A percentile compares a stretch with the other conserved stretches of the same genome.
Conservation (phyloP, 2,113 vertebrate genomes). For the Hemibagrus wyckioides region DNA sequence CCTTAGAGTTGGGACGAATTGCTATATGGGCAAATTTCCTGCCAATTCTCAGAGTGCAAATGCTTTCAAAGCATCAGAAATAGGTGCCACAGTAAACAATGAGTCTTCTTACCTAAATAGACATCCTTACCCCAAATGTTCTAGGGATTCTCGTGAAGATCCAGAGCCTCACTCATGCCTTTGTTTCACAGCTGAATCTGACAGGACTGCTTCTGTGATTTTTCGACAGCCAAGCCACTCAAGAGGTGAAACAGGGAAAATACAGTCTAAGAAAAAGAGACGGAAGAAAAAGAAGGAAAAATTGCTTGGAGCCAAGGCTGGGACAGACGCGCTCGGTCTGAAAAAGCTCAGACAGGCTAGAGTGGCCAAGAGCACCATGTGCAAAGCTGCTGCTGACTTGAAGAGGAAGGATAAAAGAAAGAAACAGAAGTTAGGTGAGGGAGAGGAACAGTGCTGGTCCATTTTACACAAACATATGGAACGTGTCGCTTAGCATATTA, state of each 20-base stretch:
- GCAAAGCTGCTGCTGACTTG: conserved; percentile 78
- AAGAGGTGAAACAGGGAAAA: conserved; percentile 70
- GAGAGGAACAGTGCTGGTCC: neutral
- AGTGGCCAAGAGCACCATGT: conserved; percentile 76
- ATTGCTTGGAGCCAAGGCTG: conserved; percentile 74
- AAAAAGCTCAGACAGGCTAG: conserved; percentile 74
- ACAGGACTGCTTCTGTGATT: conserved; percentile 42
- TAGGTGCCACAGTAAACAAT: conserved; percentile 49
- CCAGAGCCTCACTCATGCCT: conserved; percentile 39
- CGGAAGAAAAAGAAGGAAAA: conserved; percentile 87
- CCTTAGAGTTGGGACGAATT: conserved; percentile 64
- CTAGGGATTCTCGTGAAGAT: conserved; percentile 40
- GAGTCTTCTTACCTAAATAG: conserved; percentile 47
- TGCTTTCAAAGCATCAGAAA: neutral
- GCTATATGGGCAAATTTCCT: conserved; percentile 72
- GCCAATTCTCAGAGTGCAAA: conserved; percentile 66
- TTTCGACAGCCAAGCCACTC: conserved; percentile 56
- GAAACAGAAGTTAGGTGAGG: conserved; percentile 87
- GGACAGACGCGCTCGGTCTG: conserved; percentile 74
- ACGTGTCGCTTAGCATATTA: neutral
- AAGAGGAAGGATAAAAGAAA: conserved; percentile 85
- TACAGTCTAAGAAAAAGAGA: conserved; percentile 83
- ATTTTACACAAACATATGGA: neutral
- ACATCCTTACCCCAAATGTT: conserved; percentile 59
- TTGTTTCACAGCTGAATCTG: conserved; percentile 18